Evolutionary conservation across 2,113 vertebrate species (phyloP), one percentile per base, ranked within the genome.

Genomic region (Cephalopholis sonnerati): DNA sequence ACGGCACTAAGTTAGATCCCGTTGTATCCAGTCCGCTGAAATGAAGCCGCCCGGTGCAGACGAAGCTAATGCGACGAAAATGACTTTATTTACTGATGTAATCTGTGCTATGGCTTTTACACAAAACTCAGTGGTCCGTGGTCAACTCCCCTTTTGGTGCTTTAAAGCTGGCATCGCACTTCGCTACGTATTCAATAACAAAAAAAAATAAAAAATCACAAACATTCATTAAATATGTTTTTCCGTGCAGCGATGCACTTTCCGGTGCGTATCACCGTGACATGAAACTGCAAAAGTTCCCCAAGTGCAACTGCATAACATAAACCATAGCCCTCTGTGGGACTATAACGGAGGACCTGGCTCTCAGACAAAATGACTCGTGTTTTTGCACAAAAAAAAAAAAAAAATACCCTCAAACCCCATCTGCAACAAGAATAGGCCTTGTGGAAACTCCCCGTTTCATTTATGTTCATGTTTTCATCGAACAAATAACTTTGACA

Each of bases 401-500:
- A 0, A 46, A n/a, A 50, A 27, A 50, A 68, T 69, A 15, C 8
- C 57, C 12, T 27, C 2, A 89, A 84, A 86, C 4, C 53, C 65
- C 36, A 69, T 64, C 4, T 66, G 20, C 7, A 57, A 69, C 15
- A 62, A 73, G 1, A 83, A 83, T 2, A 59, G 7, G 46, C 24
- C 41, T 27, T 16, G n/a, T 15, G 53, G 24, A 72, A 77, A 29
- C 0, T 0, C 7, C 36, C 39, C 2, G 0, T 10, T 58, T 65
- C 11, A 55, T 58, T 65, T 1, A 9, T n/a, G 5, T 32, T 48
- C 25, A 44, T 84, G 67, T 85, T 83, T 84, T 79, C 8, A 75
- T 54, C 18, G 55, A 68, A 44, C 0, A 72, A 77, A 83, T 24
- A 78, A 93, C 79, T 91, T 89, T 77, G 58, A 78, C 72, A 87